These are phyloP conservation scores for Gastrophysa polygoni DNA, from an alignment of 2,888 invertebrate species.

Conservation along the genomic window DNA sequence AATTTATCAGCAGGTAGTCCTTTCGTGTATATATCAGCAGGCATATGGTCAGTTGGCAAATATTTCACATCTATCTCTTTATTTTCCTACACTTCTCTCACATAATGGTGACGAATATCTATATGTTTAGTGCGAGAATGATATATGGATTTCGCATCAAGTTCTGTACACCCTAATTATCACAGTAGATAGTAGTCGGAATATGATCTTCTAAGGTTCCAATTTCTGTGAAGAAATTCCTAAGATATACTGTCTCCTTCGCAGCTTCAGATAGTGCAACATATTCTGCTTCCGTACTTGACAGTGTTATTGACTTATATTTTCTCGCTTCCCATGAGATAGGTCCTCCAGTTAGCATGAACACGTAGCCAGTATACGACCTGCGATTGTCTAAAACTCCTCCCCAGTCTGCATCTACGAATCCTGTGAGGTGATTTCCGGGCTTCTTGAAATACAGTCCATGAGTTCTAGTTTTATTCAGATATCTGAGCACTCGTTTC, in stretches of 20 bases:
- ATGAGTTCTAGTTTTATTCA: not conserved
- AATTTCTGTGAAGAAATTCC: not conserved
- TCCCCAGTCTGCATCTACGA: not conserved
- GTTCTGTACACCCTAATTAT: constrained; percentile 28
- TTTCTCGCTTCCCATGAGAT: constrained; percentile 46
- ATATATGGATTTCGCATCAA: constrained; percentile 9
- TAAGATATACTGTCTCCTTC: constrained; percentile 35
- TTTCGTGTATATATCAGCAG: constrained; percentile 8
- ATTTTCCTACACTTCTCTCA: constrained; percentile 16
- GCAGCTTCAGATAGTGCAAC: constrained; percentile 42
- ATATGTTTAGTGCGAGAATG: constrained; percentile 23
- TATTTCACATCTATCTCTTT: constrained; percentile 17
- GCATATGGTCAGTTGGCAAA: constrained; percentile 8
- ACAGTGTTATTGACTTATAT: constrained; percentile 44
- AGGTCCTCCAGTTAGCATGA: constrained; percentile 37
- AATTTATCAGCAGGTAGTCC: too few species aligned
- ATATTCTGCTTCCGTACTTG: constrained; percentile 43
- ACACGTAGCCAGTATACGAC: constrained; percentile 49
- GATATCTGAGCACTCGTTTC: not conserved
- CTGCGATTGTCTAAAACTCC: constrained; percentile 40
- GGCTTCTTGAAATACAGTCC: not conserved
- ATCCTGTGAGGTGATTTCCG: not conserved
- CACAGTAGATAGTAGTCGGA: constrained; percentile 20
- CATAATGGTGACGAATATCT: constrained; percentile 22
- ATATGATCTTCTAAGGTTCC: constrained; percentile 11